A percentile compares a stretch with the other conserved stretches of the same genome.
Evolutionary conservation across 2,113 vertebrate genomes (phyloP).

Genomic region (Pluvialis apricaria): DNA sequence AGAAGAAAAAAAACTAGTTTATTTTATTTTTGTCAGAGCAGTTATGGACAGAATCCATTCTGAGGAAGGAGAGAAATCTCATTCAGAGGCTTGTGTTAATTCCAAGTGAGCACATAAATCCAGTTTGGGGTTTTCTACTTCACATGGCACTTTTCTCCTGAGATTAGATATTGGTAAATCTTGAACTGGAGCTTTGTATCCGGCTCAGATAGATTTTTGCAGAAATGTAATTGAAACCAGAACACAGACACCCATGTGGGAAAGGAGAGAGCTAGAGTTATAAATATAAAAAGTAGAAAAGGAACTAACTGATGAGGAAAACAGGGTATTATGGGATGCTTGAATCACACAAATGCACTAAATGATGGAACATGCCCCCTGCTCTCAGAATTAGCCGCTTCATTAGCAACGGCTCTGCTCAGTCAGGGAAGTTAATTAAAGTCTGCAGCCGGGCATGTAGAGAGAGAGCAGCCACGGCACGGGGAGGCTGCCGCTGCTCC

Average conservation of each 20-base stretch:
- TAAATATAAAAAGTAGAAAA: constrained; percentile 16
- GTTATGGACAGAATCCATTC: constrained; percentile 5
- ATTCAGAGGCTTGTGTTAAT: constrained; percentile 33
- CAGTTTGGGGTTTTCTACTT: constrained; percentile 29
- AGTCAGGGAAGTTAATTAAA: constrained; percentile 68
- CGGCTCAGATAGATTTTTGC: constrained; percentile 17
- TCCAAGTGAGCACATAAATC: constrained; percentile 37
- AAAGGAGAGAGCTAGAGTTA: constrained; percentile 1
- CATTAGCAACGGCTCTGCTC: constrained; percentile 55
- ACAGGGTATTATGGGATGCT: not conserved
- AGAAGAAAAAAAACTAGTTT: not conserved
- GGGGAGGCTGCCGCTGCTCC: not conserved
- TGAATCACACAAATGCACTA: not conserved
- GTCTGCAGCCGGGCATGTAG: constrained; percentile 9
- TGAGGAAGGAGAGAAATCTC: constrained; percentile 20
- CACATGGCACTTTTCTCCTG: not conserved
- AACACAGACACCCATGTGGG: not conserved
- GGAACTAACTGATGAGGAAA: not conserved
- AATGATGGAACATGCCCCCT: constrained; percentile 41
- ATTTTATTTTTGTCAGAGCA: not conserved
- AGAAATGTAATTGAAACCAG: constrained; percentile 24
- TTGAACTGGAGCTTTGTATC: constrained; percentile 1
- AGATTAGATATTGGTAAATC: constrained; percentile 36
- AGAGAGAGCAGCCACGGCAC: not conserved
- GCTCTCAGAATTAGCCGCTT: constrained; percentile 55